Conservation (phyloP, 2,113 vertebrate genomes). For the Platysternon megacephalum region DNA sequence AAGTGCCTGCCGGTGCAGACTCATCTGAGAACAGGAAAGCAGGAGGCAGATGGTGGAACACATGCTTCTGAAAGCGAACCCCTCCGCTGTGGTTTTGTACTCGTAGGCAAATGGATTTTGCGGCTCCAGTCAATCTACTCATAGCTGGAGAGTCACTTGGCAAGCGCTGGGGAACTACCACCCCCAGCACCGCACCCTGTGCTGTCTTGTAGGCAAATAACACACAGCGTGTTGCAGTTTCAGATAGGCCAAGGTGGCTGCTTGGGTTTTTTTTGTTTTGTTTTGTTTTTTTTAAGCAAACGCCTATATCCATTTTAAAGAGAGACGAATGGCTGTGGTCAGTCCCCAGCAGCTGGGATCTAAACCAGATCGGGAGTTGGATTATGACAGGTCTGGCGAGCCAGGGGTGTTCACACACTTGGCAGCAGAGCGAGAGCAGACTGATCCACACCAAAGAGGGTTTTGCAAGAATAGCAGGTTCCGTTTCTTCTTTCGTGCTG, state of each 20-base stretch:
- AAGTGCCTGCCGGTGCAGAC: background rate
- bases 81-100: background rate
- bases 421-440: background rate
- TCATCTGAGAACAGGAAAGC: background rate
- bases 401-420: rapidly evolving
- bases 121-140: background rate
- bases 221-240: background rate
- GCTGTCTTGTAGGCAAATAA: background rate
- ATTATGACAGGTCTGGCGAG: rapidly evolving
- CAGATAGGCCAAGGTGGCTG: slow-evolving; percentile 48
- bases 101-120: slow-evolving; percentile 6
- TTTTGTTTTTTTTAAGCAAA: rapidly evolving
- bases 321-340: background rate
- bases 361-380: background rate
- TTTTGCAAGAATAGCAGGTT: background rate
- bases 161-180: background rate
- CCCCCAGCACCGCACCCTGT: background rate
- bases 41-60: background rate
- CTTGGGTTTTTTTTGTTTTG: no score
- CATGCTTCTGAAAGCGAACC: background rate
- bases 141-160: background rate
- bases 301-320: background rate
- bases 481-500: background rate
- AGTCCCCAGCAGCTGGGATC: background rate
- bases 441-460: background rate